Conservation (phyloP, 2,113 vertebrate genomes). For the Melanerpes formicivorus region DNA sequence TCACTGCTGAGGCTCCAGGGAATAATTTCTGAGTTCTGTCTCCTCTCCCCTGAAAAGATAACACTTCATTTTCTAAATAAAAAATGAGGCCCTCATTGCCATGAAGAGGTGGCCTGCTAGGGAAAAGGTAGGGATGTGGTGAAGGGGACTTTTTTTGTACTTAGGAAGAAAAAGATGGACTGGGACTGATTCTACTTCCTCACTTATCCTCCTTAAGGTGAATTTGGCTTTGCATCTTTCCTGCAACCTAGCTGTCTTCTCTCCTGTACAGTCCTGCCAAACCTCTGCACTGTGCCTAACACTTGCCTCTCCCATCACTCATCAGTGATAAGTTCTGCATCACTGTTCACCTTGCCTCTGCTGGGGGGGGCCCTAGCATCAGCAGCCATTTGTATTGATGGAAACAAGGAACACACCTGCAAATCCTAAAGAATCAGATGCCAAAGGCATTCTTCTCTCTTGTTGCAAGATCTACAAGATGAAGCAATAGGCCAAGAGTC, state of each 20-base stretch:
- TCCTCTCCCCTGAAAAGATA: background rate
- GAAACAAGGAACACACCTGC: background rate
- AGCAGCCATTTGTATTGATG: rapidly evolving
- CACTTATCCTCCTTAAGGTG: background rate
- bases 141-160: background rate
- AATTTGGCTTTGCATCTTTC: background rate
- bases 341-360: background rate
- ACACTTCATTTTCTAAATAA: background rate
- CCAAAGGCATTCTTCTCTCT: background rate
- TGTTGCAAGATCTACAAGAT: background rate
- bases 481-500: rapidly evolving
- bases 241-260: background rate
- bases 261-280: background rate
- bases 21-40: background rate
- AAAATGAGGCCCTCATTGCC: background rate
- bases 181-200: background rate
- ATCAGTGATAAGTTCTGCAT: rapidly evolving
- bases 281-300: background rate
- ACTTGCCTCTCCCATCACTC: background rate
- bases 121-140: background rate
- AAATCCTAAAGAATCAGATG: background rate
- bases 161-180: background rate
- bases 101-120: background rate
- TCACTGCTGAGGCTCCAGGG: slow-evolving; percentile 9
- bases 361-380: background rate